phyloP scores from a whole-genome alignment of 2,797 vertebrate species.

The Scarus forsteni region DNA sequence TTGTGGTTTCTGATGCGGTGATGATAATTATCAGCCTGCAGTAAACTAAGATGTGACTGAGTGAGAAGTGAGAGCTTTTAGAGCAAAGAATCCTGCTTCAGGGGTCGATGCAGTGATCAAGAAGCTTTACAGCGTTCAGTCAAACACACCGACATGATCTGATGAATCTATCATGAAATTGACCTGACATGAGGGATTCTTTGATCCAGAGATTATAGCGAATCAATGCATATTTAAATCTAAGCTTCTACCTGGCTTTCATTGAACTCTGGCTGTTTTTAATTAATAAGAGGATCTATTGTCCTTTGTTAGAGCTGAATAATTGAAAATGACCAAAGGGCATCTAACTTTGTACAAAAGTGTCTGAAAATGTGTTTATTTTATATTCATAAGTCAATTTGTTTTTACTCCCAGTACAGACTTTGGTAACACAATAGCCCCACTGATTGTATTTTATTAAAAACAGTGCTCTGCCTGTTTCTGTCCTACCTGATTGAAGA shows the following conservation, averaged over 20 bases:
- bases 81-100: slow-evolving; percentile 37
- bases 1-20: slow-evolving; percentile 61
- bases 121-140: slow-evolving; percentile 46
- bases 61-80: slow-evolving; percentile 9
- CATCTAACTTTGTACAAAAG: not conserved
- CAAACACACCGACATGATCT: slow-evolving; percentile 34
- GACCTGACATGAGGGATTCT: slow-evolving; percentile 44
- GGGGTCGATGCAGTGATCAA: slow-evolving; percentile 38
- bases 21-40: slow-evolving; percentile 53
- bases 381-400: not conserved
- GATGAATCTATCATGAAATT: slow-evolving; percentile 61
- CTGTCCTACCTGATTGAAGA: too few species aligned
- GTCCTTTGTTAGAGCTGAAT: not conserved
- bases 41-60: slow-evolving; percentile 51
- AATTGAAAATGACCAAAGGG: not conserved
- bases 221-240: slow-evolving; percentile 18
- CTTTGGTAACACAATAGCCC: not conserved
- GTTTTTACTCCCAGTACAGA: not conserved
- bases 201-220: slow-evolving; percentile 44
- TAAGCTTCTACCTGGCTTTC: slow-evolving; percentile 9
- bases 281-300: not conserved
- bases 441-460: too few species aligned
- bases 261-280: not conserved
- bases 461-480: too few species aligned
- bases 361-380: not conserved